These are phyloP conservation scores for Poeciliopsis occidentalis DNA, from an alignment of 2,113 vertebrate genomes.

Conservation along the genomic window DNA sequence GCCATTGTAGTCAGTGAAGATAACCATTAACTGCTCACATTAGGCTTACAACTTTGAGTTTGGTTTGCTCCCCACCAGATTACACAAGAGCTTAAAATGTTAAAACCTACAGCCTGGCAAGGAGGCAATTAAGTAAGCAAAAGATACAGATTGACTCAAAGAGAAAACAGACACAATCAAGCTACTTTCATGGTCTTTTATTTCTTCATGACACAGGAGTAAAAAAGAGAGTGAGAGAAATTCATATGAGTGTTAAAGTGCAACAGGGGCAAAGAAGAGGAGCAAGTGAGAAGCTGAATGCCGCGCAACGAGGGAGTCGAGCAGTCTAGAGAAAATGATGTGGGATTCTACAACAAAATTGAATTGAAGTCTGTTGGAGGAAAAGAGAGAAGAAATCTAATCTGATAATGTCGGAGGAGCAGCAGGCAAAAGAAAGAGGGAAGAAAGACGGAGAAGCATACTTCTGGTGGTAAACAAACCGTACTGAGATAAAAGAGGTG, in stretches of 20 bases:
- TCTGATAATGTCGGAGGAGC: constrained; percentile 50
- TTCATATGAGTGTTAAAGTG: constrained; percentile 15
- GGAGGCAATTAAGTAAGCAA: constrained; percentile 7
- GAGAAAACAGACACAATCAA: constrained; percentile 7
- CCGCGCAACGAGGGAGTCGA: constrained; percentile 34
- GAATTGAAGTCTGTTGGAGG: constrained; percentile 57
- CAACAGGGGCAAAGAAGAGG: constrained; percentile 6
- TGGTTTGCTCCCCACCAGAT: constrained; percentile 39
- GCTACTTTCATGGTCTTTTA: background rate
- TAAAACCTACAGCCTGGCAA: background rate
- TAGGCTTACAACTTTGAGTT: constrained; percentile 34
- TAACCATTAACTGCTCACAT: constrained; percentile 12
- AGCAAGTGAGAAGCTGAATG: constrained; percentile 44
- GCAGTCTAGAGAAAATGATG: constrained; percentile 51
- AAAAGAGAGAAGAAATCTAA: constrained; percentile 58
- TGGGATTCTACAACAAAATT: constrained; percentile 54
- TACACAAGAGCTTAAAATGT: background rate
- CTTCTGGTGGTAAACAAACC: constrained; percentile 45
- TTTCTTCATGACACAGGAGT: constrained; percentile 9
- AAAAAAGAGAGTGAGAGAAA: constrained; percentile 21
- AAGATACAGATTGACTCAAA: constrained; percentile 5
- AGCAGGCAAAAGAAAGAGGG: constrained; percentile 21
- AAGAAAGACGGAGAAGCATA: constrained; percentile 23
- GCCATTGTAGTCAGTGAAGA: constrained; percentile 22
- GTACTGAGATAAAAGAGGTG: constrained; percentile 30